These are phyloP conservation scores for Belonocnema kinseyi DNA, from an alignment of 1,140 invertebrate species.

Conservation along the genomic window DNA sequence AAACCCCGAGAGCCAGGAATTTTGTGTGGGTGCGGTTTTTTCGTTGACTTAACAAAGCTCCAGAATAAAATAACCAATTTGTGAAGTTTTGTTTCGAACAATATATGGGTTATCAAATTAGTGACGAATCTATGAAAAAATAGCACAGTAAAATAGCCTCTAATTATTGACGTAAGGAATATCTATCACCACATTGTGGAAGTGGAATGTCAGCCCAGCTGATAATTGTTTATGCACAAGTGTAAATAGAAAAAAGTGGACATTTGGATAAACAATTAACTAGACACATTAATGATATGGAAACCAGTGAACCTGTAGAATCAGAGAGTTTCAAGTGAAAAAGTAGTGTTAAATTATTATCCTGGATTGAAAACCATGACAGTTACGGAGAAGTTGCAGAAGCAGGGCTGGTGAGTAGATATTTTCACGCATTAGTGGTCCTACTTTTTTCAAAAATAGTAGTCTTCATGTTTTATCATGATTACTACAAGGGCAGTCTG, in stretches of 20 bases:
- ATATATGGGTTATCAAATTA: neutral
- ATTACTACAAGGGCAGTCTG: no score
- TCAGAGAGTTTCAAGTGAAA: neutral
- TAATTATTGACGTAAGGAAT: neutral
- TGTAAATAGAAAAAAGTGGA: constrained; percentile 3
- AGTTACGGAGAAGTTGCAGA: constrained; percentile 13
- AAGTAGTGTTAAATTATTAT: constrained; percentile 7
- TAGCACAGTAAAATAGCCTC: neutral
- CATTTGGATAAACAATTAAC: neutral
- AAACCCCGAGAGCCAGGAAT: neutral
- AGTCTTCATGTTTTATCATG: no score
- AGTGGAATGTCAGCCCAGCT: constrained; percentile 15
- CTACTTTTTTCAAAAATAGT: neutral
- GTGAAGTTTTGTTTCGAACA: neutral
- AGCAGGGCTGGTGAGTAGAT: constrained; percentile 6
- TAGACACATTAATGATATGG: neutral
- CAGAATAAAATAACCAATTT: neutral
- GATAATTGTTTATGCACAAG: constrained; percentile 10
- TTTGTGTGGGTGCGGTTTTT: constrained; percentile 11
- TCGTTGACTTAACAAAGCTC: neutral
- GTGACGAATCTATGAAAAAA: neutral
- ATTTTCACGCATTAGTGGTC: neutral
- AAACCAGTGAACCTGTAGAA: neutral
- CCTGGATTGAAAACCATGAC: constrained; percentile 1
- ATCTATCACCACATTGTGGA: neutral